Percentiles rank a stretch among this genome's conserved stretches.
Conservation (phyloP, 2,888 invertebrate genomes). For the Ptychoptera albimana region DNA sequence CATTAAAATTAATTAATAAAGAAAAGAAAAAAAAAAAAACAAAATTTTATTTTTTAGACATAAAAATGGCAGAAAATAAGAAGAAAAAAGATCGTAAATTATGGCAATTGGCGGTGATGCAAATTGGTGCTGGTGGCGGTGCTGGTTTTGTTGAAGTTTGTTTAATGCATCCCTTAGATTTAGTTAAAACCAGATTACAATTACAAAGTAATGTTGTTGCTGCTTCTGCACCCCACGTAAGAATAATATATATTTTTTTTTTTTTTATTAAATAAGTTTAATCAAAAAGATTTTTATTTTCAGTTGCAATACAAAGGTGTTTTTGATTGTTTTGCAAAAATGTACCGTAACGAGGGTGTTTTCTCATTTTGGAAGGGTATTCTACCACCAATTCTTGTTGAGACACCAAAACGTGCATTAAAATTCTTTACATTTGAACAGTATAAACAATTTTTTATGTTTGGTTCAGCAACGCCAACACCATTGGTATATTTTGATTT, state of each 20-base stretch:
- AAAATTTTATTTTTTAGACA: too few species aligned
- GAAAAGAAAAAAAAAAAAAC: too few species aligned
- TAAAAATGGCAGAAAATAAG: too few species aligned
- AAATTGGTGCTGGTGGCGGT: conserved; percentile 76
- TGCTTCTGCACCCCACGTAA: conserved; percentile 13
- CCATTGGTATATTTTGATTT: conserved; percentile 42
- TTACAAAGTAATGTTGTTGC: conserved; percentile 36
- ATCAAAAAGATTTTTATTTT: conserved; percentile 2
- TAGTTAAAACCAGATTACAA: conserved; percentile 82
- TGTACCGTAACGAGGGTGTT: conserved; percentile 72
- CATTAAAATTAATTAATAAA: too few species aligned
- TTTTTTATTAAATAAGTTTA: not conserved
- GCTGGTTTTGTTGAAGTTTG: conserved; percentile 91
- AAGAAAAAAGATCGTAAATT: too few species aligned
- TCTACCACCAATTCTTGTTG: conserved; percentile 80
- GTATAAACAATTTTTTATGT: conserved; percentile 71
- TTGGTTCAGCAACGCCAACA: conserved; percentile 57
- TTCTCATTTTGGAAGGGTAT: conserved; percentile 87
- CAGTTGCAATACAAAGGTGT: conserved; percentile 55
- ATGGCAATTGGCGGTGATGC: conserved; percentile 42
- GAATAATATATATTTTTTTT: conserved; percentile 7
- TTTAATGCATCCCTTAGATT: conserved; percentile 90
- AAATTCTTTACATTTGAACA: conserved; percentile 93
- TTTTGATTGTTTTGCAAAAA: conserved; percentile 74
- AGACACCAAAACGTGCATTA: conserved; percentile 87